Evolutionary conservation across 2,113 vertebrate species (phyloP).

Genomic region (Atherinomorus stipes): DNA sequence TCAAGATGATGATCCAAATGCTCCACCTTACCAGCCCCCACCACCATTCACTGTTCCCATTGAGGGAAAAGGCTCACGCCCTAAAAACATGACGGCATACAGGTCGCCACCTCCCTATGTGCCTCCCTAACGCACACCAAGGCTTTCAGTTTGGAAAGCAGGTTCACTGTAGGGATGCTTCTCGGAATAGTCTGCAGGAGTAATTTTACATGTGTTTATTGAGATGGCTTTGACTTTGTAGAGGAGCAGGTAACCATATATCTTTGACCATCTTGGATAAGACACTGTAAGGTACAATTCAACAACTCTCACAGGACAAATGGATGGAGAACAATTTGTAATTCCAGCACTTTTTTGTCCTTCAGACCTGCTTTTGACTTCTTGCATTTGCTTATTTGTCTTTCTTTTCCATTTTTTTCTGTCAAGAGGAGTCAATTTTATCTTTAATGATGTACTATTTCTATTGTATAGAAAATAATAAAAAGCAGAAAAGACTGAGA

Average conservation of each 20-base stretch:
- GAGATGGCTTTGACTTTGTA: conserved; percentile 76
- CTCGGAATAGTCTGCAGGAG: conserved; percentile 67
- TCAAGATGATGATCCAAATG: conserved; percentile 94
- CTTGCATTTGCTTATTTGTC: conserved; percentile 62
- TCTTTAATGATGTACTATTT: conserved; percentile 81
- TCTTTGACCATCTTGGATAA: conserved; percentile 73
- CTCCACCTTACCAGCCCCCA: conserved; percentile 94
- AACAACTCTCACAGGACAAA: conserved; percentile 65
- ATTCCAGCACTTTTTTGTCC: conserved; percentile 60
- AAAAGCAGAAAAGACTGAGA: conserved; percentile 74
- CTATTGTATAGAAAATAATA: conserved; percentile 84
- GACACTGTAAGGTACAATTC: conserved; percentile 60
- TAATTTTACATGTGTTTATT: conserved; percentile 73
- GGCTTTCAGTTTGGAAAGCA: conserved; percentile 63
- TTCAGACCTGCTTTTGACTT: conserved; percentile 76
- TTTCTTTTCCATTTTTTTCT: conserved; percentile 57
- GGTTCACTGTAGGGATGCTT: conserved; percentile 66
- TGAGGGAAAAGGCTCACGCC: conserved; percentile 95
- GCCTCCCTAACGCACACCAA: conserved; percentile 88
- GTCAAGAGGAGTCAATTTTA: conserved; percentile 81
- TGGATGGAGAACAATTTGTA: conserved; percentile 60
- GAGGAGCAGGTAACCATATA: conserved; percentile 71
- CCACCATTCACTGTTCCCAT: conserved; percentile 95
- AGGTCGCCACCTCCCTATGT: conserved; percentile 97
- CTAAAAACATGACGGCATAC: conserved; percentile 98